Evolutionary conservation across 2,113 vertebrate species (phyloP).

Genomic region (Pteruthius melanotis): DNA sequence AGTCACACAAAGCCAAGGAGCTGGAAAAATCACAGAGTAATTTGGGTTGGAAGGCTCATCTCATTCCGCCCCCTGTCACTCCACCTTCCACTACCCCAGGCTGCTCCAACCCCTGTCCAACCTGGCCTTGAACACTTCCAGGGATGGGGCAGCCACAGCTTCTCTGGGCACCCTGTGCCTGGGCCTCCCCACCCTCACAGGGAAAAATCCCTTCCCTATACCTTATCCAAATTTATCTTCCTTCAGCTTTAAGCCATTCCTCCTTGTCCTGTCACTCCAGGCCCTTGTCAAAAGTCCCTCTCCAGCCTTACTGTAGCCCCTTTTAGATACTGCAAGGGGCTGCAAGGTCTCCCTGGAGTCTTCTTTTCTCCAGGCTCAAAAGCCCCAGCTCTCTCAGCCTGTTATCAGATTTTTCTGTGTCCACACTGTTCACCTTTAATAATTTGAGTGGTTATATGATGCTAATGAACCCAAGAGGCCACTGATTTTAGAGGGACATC

Average conservation of each 20-base stretch:
- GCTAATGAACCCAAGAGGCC: neutral
- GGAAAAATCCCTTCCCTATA: neutral
- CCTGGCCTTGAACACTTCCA: neutral
- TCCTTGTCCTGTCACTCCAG: neutral
- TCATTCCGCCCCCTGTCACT: neutral
- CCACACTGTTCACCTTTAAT: neutral
- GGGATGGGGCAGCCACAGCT: neutral
- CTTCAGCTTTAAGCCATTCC: neutral
- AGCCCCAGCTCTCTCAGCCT: neutral
- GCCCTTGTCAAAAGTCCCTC: neutral
- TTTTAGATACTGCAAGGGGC: neutral
- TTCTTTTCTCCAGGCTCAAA: neutral
- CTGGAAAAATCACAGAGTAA: neutral
- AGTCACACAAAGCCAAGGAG: neutral
- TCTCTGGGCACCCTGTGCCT: neutral
- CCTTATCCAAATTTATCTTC: neutral
- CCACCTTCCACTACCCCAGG: neutral
- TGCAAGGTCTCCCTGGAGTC: neutral
- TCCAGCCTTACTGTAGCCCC: neutral
- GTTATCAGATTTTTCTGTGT: neutral
- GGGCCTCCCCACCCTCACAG: neutral
- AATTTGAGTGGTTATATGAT: neutral
- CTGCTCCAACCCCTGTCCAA: rapidly evolving
- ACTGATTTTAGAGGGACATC: neutral
- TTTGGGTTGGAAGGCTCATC: neutral